A percentile compares a stretch with the other conserved stretches of the same genome.
Evolutionary conservation across 2,888 invertebrate species (phyloP).

Genomic region (Germaria angustata): DNA sequence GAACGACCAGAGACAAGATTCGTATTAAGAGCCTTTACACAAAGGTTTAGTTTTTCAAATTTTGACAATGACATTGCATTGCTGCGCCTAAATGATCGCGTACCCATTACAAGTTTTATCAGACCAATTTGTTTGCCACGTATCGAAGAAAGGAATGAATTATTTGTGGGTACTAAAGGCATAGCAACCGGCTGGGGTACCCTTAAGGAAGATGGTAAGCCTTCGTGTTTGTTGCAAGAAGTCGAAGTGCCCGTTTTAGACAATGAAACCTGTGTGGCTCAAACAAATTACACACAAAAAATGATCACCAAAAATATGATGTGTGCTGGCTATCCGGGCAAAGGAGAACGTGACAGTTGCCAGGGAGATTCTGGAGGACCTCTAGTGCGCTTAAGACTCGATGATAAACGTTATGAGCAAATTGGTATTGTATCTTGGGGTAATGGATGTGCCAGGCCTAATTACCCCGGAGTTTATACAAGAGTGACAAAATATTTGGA

Average conservation of each 20-base stretch:
- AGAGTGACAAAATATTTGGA: conserved; percentile 89
- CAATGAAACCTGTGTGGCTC: conserved; percentile 85
- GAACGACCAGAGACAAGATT: conserved; percentile 88
- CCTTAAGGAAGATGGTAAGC: conserved; percentile 90
- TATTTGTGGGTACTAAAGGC: conserved; percentile 87
- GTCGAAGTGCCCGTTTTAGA: conserved; percentile 86
- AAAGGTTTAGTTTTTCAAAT: conserved; percentile 91
- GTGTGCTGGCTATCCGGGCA: conserved; percentile 78
- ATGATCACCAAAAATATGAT: conserved; percentile 94
- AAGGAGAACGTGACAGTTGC: conserved; percentile 75
- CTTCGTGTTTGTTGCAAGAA: conserved; percentile 90
- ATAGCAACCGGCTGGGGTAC: conserved; percentile 94
- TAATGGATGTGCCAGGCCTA: conserved; percentile 91
- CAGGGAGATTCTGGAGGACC: conserved; percentile 83
- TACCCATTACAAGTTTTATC: conserved; percentile 88
- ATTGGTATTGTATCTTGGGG: conserved; percentile 95
- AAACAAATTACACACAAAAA: conserved; percentile 89
- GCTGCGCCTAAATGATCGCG: conserved; percentile 88
- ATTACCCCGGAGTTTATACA: conserved; percentile 93
- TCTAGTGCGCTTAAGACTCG: conserved; percentile 85
- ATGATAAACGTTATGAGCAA: conserved; percentile 88
- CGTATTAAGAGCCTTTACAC: conserved; percentile 87
- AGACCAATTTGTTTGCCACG: conserved; percentile 91
- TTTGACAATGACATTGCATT: conserved; percentile 94
- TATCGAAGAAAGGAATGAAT: conserved; percentile 84